Evolutionary conservation across 2,888 invertebrate genomes (phyloP), one percentile per base, ranked within the genome.

Genomic region (Cheilosia urbana): DNA sequence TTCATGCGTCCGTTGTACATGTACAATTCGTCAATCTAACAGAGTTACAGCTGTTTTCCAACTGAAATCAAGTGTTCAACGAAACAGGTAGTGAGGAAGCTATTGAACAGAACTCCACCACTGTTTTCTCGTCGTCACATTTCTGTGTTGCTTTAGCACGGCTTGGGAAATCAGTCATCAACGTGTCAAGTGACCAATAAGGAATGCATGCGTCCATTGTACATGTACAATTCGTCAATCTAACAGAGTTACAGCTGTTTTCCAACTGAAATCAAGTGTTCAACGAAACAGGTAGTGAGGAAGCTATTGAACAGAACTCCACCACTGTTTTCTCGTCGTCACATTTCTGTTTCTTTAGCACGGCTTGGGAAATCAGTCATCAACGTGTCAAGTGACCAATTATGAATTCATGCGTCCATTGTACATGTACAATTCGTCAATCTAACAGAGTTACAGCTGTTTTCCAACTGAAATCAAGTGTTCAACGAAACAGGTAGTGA

Each of bases 321-420:
- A 17, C 11, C 57, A 34, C 57, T 19, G 57, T 37, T 57, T 57
- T 37, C 57, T 24, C 13, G 21, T 51, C 51, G 13, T 4, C 11
- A 24, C 49, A 49, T 49, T 49, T 49, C 19, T 19, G 17, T 83
- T 65, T 3, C 11, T 79, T 19, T 83, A 0, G 73, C 83, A 83
- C 53, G 77, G 34, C 78, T 78, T 83, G 83, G 73, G 68, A 83
- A 78, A 78, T 63, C 42, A 45, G 42, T 57, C 83, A 73, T 73
- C 24, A 66, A 27, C 34, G n/a, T 27, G 27, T 11, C 45, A 49
- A 60, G 68, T 53, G 73, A 73, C 19, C 68, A 34, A 78, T 73
- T 69, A 71, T 53, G 66, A 63, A 51, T 60, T 53, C 78, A 78
- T 83, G 78, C 79, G 5, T 58, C 15, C 1, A 6, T 3, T 45